Base-by-base conservation (phyloP, 2,113 vertebrate genomes). In the Formicarius rufipectus region DNA sequence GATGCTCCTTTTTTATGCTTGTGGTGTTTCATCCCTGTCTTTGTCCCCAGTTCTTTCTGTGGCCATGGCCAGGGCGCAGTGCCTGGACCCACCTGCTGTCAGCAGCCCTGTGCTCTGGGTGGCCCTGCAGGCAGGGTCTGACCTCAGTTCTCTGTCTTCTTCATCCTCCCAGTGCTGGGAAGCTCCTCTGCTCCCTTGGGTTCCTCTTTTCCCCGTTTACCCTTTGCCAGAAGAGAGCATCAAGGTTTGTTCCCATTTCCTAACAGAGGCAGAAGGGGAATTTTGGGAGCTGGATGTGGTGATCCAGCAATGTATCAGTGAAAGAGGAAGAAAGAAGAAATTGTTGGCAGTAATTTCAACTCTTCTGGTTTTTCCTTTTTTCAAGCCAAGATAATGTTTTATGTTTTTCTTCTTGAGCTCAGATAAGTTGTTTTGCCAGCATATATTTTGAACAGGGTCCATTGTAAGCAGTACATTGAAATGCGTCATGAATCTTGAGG, bases 311-410 rank as follows among this genome's bases (percentile, higher is more conserved):
- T 23, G 6, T n/a, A 30, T 78, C 68, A 50, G 39, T 52, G 68
- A 90, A 55, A 72, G 35, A 25, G 69, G 33, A 87, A 62, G 56
- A 87, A 86, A 81, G 84, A 18, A 77, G 53, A 67, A 90, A 78
- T 88, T 83, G 33, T 63, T 96, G 93, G 87, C 91, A 88, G 47
- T 33, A 52, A 71, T 85, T 91, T 77, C 6, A 4, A 27, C 64
- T 91, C 30, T 85, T 94, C 89, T 91, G 87, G 37, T 87, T 96
- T 96, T 93, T 80, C 87, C 59, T 50, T 85, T 74, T 93, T 92
- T 96, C 49, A 67, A 95, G 93, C 91, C 91, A 95, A 85, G 87
- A 82, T 30, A 63, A 35, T 77, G 63, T 77, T 96, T 95, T 49
- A 89, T 89, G 63, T 85, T 90, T 91, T 83, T 52, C 82, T 82